Evolutionary conservation across 1,140 invertebrate genomes (phyloP), one percentile per base, ranked within the genome.

Genomic region (Drosophila nasuta): DNA sequence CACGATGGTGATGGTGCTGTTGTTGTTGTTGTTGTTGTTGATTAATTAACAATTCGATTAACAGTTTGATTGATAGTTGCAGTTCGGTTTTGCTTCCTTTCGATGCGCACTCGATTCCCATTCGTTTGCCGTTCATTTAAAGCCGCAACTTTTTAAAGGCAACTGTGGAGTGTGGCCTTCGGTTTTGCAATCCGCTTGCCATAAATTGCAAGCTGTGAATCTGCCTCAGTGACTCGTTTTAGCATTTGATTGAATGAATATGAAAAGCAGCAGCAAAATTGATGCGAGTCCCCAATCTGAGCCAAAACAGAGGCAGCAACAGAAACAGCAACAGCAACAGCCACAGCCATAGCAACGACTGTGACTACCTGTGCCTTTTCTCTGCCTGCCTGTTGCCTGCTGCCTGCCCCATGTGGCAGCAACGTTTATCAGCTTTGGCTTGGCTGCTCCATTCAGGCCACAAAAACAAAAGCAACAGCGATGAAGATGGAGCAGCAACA

Each of bases 201-300:
- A 52, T 52, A 64, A 68, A 68, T 68, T 68, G 69, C 52, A 49
- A 28, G 15, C 45, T 30, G 13, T 57, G 10, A 8, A 25, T 49
- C 30, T 56, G 11, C 33, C 66, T 56, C 77, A 56, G 65, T 33
- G 33, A 41, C 15, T 57, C 25, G 63, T 77, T 71, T 79, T 79
- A 70, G 77, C 51, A 63, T 66, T 75, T 78, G 79, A 86, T 86
- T 86, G 82, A 81, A 86, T 86, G 82, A 70, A 79, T 75, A 75
- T 81, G 79, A 78, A 86, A 72, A 72, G 82, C 52, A 81, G 58
- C 51, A 60, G 41, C 57, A 56, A 54, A 73, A 73, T 73, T 66
- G 46, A 73, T 74, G 63, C 57, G 48, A 72, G 38, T 49, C 43
- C 54, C 8, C 52, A 65, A 57, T 43, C 52, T 51, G 51, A 30